A percentile compares a stretch with the other conserved stretches of the same genome.
These are phyloP conservation scores for Drosophila ogumai DNA, from an alignment of 1,140 invertebrate genomes.

Conservation along the genomic window DNA sequence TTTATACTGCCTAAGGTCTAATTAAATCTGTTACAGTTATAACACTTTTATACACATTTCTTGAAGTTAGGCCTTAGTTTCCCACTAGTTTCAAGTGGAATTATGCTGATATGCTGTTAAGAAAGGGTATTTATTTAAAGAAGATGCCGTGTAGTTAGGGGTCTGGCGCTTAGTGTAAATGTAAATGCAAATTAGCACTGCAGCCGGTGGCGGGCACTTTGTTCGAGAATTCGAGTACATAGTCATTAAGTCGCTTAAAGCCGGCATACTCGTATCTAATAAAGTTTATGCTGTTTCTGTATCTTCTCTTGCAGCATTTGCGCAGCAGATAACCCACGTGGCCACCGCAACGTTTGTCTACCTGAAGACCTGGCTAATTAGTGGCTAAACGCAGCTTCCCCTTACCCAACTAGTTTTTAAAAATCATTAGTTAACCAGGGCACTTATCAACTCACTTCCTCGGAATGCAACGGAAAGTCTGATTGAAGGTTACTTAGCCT, in stretches of 20 bases:
- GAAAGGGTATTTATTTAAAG: slow-evolving; percentile 25
- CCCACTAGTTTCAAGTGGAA: slow-evolving; percentile 12
- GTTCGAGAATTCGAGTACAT: slow-evolving; percentile 60
- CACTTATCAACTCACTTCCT: slow-evolving; percentile 42
- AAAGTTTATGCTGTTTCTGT: slow-evolving; percentile 64
- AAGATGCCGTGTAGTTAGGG: slow-evolving; percentile 41
- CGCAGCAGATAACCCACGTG: slow-evolving; percentile 57
- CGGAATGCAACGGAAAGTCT: slow-evolving; percentile 70
- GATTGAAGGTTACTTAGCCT: slow-evolving; percentile 37
- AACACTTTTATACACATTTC: not conserved
- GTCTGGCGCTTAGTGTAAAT: not conserved
- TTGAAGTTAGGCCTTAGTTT: not conserved
- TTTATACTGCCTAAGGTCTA: not conserved
- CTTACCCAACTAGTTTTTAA: not conserved
- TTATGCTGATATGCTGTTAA: no score
- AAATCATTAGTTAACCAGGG: slow-evolving; percentile 14
- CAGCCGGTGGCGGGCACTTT: slow-evolving; percentile 49
- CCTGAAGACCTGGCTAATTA: slow-evolving; percentile 72
- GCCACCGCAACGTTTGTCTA: slow-evolving; percentile 67
- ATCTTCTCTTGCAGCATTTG: slow-evolving; percentile 74
- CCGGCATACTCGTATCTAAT: slow-evolving; percentile 55
- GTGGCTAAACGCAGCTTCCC: slow-evolving; percentile 39
- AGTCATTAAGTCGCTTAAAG: slow-evolving; percentile 53
- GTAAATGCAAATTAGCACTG: slow-evolving; percentile 75
- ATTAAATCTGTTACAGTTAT: slow-evolving; percentile 6